Conservation (phyloP, 64 coral and sea anemone species). For the Montipora sp. region DNA sequence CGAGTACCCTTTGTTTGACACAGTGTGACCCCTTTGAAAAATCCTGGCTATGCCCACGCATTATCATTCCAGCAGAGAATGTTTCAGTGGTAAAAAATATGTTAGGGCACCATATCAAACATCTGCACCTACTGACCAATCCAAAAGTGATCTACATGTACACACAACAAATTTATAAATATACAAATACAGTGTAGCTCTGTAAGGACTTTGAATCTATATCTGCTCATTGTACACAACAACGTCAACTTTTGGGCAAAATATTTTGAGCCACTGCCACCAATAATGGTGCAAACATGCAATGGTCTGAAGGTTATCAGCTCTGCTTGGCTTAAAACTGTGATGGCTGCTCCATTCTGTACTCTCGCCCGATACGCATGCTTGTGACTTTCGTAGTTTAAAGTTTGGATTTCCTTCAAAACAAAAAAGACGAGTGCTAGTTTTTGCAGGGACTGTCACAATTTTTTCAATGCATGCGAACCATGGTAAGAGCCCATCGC, state of each 20-base stretch:
- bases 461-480: conserved; percentile 28
- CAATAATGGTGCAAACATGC: background rate
- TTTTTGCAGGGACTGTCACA: conserved; percentile 12
- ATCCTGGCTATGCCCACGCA: too few species aligned
- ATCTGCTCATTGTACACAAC: conserved; percentile 10
- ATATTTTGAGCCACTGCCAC: background rate
- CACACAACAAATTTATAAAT: too few species aligned
- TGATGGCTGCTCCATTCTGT: background rate
- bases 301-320: conserved; percentile 29
- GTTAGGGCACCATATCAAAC: too few species aligned
- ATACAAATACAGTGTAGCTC: too few species aligned
- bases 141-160: too few species aligned
- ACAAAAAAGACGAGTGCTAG: conserved; percentile 36
- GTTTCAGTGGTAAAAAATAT: too few species aligned
- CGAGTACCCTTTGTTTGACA: too few species aligned
- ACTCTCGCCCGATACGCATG: conserved; percentile 27
- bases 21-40: too few species aligned
- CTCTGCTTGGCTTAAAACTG: conserved; percentile 30
- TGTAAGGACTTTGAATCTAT: background rate
- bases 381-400: conserved; percentile 38
- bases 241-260: conserved; percentile 7
- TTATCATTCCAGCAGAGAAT: too few species aligned
- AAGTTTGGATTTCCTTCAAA: conserved; percentile 10
- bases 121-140: too few species aligned
- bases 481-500: conserved; percentile 13